A percentile compares a stretch with the other conserved stretches of the same genome.
These are phyloP conservation scores for Eupithecia subfuscata DNA, from an alignment of 2,888 invertebrate genomes.

Conservation along the genomic window DNA sequence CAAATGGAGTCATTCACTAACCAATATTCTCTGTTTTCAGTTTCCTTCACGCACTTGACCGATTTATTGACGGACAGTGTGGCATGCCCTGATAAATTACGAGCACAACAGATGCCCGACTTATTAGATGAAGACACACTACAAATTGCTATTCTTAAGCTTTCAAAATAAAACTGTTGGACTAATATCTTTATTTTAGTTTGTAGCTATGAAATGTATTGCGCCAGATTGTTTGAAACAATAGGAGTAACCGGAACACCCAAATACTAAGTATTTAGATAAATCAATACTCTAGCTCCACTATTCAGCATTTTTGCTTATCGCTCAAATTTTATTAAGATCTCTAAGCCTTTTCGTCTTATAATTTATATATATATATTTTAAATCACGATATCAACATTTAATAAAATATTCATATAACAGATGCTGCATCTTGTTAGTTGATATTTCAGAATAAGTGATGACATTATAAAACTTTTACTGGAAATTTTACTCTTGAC, in stretches of 20 bases:
- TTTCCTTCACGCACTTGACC: background rate
- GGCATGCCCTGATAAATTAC: background rate
- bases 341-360: background rate
- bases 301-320: background rate
- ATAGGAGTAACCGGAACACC: background rate
- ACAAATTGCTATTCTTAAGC: slow-evolving; percentile 21
- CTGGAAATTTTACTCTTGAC: slow-evolving; percentile 54
- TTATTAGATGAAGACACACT: slow-evolving; percentile 26
- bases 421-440: slow-evolving; percentile 11
- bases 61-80: background rate
- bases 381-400: background rate
- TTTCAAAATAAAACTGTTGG: slow-evolving; percentile 24
- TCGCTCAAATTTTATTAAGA: background rate
- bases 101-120: slow-evolving; percentile 32
- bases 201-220: background rate
- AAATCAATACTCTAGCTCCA: background rate
- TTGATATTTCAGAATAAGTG: slow-evolving; percentile 15
- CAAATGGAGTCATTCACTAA: background rate
- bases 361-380: background rate
- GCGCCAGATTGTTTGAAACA: background rate
- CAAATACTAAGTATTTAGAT: background rate
- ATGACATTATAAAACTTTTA: slow-evolving; percentile 20
- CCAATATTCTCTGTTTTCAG: background rate
- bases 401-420: background rate
- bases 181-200: slow-evolving; percentile 15